phyloP scores from a whole-genome alignment of 1,140 invertebrate species.

The Steinernema khuongi region DNA sequence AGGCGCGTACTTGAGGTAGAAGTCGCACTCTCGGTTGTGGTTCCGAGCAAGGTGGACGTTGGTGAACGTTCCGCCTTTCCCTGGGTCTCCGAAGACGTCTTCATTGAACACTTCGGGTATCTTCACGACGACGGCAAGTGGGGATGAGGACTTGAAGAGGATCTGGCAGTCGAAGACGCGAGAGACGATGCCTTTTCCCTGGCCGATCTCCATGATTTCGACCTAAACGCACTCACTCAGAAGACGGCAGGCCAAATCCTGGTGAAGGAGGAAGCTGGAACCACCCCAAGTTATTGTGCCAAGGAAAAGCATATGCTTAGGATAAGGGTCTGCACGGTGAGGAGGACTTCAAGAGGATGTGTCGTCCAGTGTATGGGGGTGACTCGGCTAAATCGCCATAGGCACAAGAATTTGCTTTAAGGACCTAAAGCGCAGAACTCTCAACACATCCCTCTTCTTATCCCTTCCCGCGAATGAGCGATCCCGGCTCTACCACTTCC shows the following conservation, averaged over 20 bases:
- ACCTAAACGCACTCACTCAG: neutral
- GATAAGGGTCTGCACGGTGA: too few species aligned
- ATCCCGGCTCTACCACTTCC: too few species aligned
- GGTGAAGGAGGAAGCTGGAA: too few species aligned
- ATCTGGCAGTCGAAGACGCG: neutral
- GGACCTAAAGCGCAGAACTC: too few species aligned
- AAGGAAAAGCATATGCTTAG: too few species aligned
- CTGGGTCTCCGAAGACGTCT: neutral
- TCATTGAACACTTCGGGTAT: neutral
- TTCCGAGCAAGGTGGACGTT: neutral
- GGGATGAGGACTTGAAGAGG: neutral
- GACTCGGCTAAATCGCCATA: too few species aligned
- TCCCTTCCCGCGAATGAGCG: too few species aligned
- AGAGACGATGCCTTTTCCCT: neutral
- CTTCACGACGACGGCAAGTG: neutral
- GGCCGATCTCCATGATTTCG: neutral
- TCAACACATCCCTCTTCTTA: too few species aligned
- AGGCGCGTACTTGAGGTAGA: conserved; percentile 6
- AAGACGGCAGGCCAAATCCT: neutral
- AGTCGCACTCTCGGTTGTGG: conserved; percentile 27
- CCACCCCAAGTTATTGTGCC: too few species aligned
- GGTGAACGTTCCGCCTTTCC: neutral
- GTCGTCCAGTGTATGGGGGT: too few species aligned
- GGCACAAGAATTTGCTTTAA: too few species aligned
- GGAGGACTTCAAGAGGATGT: too few species aligned